Percentiles rank a stretch among this genome's conserved stretches.
Evolutionary conservation across 2,797 vertebrate genomes (phyloP).

Genomic region (Hoplostethus mediterraneus): DNA sequence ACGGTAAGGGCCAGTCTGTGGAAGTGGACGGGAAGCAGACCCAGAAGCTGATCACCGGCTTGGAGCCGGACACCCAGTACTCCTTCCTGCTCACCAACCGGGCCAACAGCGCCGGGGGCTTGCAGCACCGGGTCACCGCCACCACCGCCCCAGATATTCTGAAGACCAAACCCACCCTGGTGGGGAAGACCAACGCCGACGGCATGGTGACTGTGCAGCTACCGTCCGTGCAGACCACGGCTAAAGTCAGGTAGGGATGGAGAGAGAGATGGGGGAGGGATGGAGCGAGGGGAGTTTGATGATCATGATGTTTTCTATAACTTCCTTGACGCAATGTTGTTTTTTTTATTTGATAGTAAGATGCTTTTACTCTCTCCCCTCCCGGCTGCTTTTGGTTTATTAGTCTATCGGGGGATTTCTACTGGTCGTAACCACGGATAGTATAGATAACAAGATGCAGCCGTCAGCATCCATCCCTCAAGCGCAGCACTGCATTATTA

Average conservation of each 20-base stretch:
- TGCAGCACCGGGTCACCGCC: constrained; percentile 94
- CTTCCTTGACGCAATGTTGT: not conserved
- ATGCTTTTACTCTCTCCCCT: constrained; percentile 29
- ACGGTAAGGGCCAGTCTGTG: constrained; percentile 94
- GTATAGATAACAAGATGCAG: constrained; percentile 33
- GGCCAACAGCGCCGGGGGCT: constrained; percentile 94
- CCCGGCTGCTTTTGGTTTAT: constrained; percentile 49
- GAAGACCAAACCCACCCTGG: constrained; percentile 92
- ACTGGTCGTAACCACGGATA: constrained; percentile 54
- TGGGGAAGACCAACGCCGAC: constrained; percentile 94
- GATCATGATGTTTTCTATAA: too few relatives aligned
- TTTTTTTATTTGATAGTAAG: not conserved
- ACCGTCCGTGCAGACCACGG: constrained; percentile 90
- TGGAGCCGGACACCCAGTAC: constrained; percentile 95
- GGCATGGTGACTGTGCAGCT: constrained; percentile 97
- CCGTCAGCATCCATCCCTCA: constrained; percentile 11
- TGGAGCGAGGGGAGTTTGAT: not conserved
- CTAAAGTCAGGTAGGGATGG: constrained; percentile 91
- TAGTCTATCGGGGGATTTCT: constrained; percentile 55
- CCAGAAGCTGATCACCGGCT: constrained; percentile 92
- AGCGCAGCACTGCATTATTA: constrained; percentile 22
- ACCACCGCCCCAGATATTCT: constrained; percentile 95
- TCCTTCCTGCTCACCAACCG: constrained; percentile 97
- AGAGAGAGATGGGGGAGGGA: not conserved
- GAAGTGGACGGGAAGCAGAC: constrained; percentile 95